Percentiles rank a stretch among this genome's conserved stretches.
phyloP scores from a whole-genome alignment of 1,140 invertebrate species.

The Diuraphis noxia region DNA sequence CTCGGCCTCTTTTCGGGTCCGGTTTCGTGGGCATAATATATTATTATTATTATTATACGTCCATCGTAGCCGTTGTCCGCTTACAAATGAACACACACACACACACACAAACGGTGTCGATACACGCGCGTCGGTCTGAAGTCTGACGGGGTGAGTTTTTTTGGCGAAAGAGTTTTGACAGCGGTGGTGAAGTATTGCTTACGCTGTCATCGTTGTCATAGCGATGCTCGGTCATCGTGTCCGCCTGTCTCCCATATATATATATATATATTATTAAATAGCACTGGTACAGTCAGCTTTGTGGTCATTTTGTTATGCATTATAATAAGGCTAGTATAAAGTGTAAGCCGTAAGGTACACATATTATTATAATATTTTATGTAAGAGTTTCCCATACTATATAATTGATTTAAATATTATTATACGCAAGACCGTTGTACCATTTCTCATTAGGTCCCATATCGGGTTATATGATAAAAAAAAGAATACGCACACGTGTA shows the following conservation, averaged over 20 bases:
- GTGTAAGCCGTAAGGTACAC: too few relatives aligned
- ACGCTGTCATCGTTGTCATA: neutral
- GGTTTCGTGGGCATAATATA: neutral
- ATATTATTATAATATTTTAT: too few relatives aligned
- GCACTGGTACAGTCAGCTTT: neutral
- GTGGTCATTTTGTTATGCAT: neutral
- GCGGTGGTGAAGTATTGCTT: slow-evolving; percentile 46
- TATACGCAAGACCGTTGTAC: neutral
- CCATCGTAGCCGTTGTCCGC: neutral
- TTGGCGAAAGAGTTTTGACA: slow-evolving; percentile 32
- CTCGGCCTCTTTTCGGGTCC: slow-evolving; percentile 7
- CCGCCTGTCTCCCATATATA: neutral
- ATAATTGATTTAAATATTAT: too few relatives aligned
- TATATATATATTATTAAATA: neutral
- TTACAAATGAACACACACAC: neutral
- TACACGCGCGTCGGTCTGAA: neutral
- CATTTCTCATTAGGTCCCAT: neutral
- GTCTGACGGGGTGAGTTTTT: slow-evolving; percentile 26
- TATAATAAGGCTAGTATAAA: too few relatives aligned
- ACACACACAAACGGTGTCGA: neutral
- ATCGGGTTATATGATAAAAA: neutral
- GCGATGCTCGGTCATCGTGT: neutral
- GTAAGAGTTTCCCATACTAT: neutral
- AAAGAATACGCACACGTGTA: too few relatives aligned
- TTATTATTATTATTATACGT: neutral